Conservation (phyloP, 2,888 invertebrate species). For the Therioaphis trifolii region DNA sequence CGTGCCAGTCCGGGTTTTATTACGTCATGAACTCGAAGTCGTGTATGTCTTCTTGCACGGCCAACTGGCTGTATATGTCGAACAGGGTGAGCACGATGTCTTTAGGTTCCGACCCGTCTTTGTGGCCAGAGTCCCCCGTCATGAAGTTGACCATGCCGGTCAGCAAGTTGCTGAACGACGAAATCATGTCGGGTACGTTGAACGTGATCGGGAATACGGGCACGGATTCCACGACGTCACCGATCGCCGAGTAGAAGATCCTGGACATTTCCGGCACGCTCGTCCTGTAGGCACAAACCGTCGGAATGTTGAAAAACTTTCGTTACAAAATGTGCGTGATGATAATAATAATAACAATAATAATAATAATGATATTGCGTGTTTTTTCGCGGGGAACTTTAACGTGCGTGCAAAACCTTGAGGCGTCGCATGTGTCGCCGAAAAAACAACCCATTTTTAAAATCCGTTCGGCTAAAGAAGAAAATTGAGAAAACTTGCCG, state of each 20-base stretch:
- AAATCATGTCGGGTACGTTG: slow-evolving; percentile 74
- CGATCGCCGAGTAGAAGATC: slow-evolving; percentile 58
- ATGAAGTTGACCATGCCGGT: slow-evolving; percentile 49
- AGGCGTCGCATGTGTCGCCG: no score
- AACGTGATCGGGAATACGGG: slow-evolving; percentile 75
- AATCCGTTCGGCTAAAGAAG: no score
- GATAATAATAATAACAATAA: no score
- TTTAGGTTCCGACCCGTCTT: slow-evolving; percentile 38
- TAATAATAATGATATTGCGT: no score
- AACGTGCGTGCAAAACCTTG: no score
- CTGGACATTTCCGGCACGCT: slow-evolving; percentile 27
- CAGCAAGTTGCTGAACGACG: slow-evolving; percentile 66
- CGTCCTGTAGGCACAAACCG: slow-evolving; percentile 17
- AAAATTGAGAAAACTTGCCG: no score
- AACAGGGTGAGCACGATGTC: slow-evolving; percentile 37
- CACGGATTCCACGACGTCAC: slow-evolving; percentile 41
- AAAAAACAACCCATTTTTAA: no score
- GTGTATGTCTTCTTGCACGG: slow-evolving; percentile 51
- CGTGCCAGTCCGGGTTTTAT: not conserved
- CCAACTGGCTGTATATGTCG: slow-evolving; percentile 22
- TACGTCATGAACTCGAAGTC: slow-evolving; percentile 51
- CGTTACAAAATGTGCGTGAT: no score
- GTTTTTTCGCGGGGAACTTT: no score
- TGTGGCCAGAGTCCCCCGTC: not conserved
- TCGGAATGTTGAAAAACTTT: not conserved